Conservation (phyloP, 2,797 vertebrate species). For the Todus mexicanus region DNA sequence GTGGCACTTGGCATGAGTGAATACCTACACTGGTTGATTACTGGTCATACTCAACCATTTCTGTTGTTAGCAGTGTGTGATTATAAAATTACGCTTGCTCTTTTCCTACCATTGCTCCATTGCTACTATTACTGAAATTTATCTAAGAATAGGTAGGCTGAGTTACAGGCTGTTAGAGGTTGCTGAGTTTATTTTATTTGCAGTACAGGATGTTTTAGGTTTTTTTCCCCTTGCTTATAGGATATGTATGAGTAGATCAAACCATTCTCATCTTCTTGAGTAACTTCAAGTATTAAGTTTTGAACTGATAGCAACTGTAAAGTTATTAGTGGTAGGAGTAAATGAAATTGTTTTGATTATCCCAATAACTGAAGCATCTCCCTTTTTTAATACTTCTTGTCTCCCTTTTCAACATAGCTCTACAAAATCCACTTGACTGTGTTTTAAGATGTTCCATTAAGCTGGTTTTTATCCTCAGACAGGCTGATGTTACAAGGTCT, state of each 20-base stretch:
- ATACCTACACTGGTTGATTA: rapidly evolving
- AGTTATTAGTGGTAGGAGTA: not conserved
- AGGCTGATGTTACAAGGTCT: not conserved
- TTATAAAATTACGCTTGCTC: not conserved
- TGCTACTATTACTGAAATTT: not conserved
- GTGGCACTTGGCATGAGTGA: not conserved
- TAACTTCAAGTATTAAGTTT: not conserved
- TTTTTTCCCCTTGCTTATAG: not conserved
- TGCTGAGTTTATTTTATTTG: not conserved
- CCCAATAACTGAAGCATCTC: not conserved
- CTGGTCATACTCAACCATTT: not conserved
- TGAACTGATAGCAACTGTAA: not conserved
- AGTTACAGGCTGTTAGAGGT: not conserved
- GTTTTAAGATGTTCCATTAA: not conserved
- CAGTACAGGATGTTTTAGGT: not conserved
- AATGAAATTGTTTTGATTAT: not conserved
- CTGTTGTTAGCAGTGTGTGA: not conserved
- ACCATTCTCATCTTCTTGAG: not conserved
- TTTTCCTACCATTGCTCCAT: not conserved
- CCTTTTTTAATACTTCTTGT: not conserved
- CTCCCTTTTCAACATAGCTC: not conserved
- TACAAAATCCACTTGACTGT: not conserved
- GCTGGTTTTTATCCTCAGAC: not conserved
- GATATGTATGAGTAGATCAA: not conserved
- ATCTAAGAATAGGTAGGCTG: not conserved